Evolutionary conservation across 2,113 vertebrate species (phyloP), one percentile per base, ranked within the genome.

Genomic region (Erythrocercus mccallii): DNA sequence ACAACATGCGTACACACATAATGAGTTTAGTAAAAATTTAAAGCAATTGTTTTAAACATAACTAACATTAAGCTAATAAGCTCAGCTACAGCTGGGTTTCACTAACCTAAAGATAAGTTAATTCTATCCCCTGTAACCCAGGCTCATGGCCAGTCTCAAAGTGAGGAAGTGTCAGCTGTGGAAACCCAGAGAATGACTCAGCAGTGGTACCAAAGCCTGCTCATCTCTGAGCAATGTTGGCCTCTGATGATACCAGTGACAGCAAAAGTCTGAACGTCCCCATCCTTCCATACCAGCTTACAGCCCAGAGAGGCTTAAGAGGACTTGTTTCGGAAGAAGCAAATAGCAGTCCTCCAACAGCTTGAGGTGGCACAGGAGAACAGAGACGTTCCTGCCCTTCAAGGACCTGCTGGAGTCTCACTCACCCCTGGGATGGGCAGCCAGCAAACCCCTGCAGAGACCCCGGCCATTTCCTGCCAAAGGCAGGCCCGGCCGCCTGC

Each of bases 381-480:
- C 15, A 30, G 35, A 64, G 76, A 31, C 4, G 14, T 19, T 31
- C 44, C 65, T 82, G 82, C 70, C 78, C 66, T 81, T 50, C 33
- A 48, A 88, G 83, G 70, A 86, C n/a, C 17, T 4, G 54, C 42
- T 56, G 48, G 70, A 24, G 38, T 38, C 44, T 31, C 66, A 15
- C 12, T 24, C 61, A 17, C 4, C 54, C 72, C 56, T 6, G 0
- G 2, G 1, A 31, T 3, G 37, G 27, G 4, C 62, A 68, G 54
- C 18, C 38, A 81, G 23, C 21, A 81, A 66, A 45, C 28, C 3
- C 45, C 5, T 27, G 73, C 33, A 50, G 60, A 42, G 23, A 65
- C 5, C 31, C 21, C 19, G 28, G 54, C 70, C 33, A 7, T 4
- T 27, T 19, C 51, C 64, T 78, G 92, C 80, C 88, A 61, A 66